A percentile compares a stretch with the other conserved stretches of the same genome.
Evolutionary conservation across 1,140 invertebrate genomes (phyloP).

Genomic region (Zaprionus davidi): DNA sequence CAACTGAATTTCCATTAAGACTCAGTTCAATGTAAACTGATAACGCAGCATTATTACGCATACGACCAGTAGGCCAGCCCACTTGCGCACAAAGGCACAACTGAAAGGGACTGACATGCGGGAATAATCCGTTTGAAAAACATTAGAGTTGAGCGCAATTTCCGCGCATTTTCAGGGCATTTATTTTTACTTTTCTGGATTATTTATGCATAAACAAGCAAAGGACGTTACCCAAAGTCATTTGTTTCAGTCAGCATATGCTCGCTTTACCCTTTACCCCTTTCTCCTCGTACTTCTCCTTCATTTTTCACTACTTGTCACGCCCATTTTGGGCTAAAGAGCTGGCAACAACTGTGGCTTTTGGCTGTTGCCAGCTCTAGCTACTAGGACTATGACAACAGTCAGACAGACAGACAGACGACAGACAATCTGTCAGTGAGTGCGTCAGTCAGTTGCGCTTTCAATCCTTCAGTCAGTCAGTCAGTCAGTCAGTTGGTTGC

Average conservation of each 20-base stretch:
- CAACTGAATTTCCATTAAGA: constrained; percentile 54
- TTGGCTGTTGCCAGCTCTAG: no score
- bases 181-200: constrained; percentile 72
- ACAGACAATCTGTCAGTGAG: constrained; percentile 52
- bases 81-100: not conserved
- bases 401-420: not conserved
- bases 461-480: constrained; percentile 9
- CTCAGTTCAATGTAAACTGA: constrained; percentile 64
- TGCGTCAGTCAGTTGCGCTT: constrained; percentile 21
- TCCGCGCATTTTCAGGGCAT: constrained; percentile 72
- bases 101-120: not conserved
- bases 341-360: no score
- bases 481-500: constrained; percentile 43
- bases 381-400: constrained; percentile 38
- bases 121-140: constrained; percentile 55
- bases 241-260: constrained; percentile 73
- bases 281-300: not conserved
- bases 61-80: constrained; percentile 48
- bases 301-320: constrained; percentile 16
- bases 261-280: not conserved
- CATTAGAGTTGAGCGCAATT: constrained; percentile 57
- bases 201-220: constrained; percentile 64
- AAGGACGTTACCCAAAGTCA: constrained; percentile 76
- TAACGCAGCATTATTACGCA: constrained; percentile 78
- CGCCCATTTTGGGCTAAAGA: constrained; percentile 14